Percentiles rank a stretch among this genome's conserved stretches.
Evolutionary conservation across 2,888 invertebrate genomes (phyloP).

Genomic region (Epiblema foenella): DNA sequence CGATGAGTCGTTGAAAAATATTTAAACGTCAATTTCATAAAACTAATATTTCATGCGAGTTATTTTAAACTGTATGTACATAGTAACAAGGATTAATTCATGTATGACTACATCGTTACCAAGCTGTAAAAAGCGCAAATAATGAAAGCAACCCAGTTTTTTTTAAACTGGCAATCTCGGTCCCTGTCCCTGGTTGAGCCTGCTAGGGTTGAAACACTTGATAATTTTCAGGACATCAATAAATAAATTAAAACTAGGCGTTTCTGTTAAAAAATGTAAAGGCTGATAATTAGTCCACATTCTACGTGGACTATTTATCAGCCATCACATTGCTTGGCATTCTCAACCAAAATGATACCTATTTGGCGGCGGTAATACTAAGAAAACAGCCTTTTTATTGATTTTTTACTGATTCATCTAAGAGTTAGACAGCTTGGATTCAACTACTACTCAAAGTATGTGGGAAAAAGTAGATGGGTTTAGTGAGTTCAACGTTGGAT

Average conservation of each 20-base stretch:
- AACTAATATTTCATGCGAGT: not conserved
- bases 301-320: no score
- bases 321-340: not conserved
- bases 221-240: not conserved
- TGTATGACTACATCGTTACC: slow-evolving; percentile 24
- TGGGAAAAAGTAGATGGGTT: no score
- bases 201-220: slow-evolving; percentile 31
- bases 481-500: no score
- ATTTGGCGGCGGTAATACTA: no score
- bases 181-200: not conserved
- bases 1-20: not conserved
- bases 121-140: slow-evolving; percentile 39
- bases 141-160: slow-evolving; percentile 42
- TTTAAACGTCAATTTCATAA: not conserved
- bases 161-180: slow-evolving; percentile 36
- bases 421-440: no score
- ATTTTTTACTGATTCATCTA: no score
- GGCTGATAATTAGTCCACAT: no score
- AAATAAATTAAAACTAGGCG: not conserved
- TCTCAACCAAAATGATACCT: no score
- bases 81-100: slow-evolving; percentile 21
- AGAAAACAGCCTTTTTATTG: no score
- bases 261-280: not conserved
- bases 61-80: not conserved
- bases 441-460: no score